Base-by-base conservation (phyloP, 2,113 vertebrate species). In the Hippocampus barbouri region DNA sequence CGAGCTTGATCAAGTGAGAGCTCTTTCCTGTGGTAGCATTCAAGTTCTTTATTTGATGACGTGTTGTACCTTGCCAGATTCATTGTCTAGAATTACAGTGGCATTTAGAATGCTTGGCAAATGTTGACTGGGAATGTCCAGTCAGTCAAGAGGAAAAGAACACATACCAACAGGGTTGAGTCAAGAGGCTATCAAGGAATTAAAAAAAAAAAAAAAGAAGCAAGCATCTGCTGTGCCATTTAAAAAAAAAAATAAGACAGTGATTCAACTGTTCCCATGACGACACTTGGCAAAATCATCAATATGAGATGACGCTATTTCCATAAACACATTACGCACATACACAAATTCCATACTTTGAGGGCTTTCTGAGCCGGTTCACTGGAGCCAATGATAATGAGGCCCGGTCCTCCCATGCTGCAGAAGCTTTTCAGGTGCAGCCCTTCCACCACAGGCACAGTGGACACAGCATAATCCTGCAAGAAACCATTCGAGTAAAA, bases 351-450 rank as follows among this genome's bases (percentile, higher is more conserved):
- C 11, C 85, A 71, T 94, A 99, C 98, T 95, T 97, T 98, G 69
- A 99, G 93, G 79, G 95, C 91, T 87, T 95, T 98, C 92, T 99
- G 97, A 0, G 98, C 98, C 54, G 91, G 69, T 84, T 98, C 95
- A 76, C 97, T 98, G 83, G 96, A 96, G 87, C 97, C 96, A 0
- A 98, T 96, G 45, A 93, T 89, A 4, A 99, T 96, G 75, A 99
- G 94, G 78, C 95, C 97, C 21, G 97, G 97, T 76, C 96, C 97
- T 61, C 95, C 97, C 97, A 99, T 99, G 78, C 95, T 98, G 93
- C 97, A 99, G 91, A 95, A 96, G 82, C 94, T 94, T 91, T 99
- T 99, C 90, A 99, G 89, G 83, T 99, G 97, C 80, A 99, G 89
- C 27, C 88, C 74, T 8, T 94, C 92, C 34, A 76, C 64, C 70